Evolutionary conservation across 2,113 vertebrate genomes (phyloP).

Genomic region (Cinclus cinclus): DNA sequence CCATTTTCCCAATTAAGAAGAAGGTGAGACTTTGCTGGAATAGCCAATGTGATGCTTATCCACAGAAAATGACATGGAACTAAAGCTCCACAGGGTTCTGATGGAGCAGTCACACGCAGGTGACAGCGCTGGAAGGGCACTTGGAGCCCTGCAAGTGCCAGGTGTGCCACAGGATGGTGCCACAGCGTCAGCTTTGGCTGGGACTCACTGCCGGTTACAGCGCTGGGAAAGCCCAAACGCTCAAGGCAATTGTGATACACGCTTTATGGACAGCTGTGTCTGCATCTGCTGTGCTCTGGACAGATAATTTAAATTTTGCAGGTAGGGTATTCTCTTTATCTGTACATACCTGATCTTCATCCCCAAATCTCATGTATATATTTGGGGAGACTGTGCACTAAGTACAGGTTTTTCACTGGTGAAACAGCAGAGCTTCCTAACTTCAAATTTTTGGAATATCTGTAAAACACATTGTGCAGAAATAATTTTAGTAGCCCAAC

Average conservation of each 20-base stretch:
- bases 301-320: neutral
- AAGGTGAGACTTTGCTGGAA: neutral
- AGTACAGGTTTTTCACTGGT: accelerated
- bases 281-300: neutral
- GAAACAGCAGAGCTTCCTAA: neutral
- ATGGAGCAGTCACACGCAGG: accelerated
- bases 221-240: accelerated
- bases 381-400: too few relatives aligned
- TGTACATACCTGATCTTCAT: neutral
- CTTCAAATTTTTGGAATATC: neutral
- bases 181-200: neutral
- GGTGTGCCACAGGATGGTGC: neutral
- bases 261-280: accelerated
- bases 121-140: accelerated
- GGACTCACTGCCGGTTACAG: accelerated
- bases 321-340: neutral
- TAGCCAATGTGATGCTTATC: accelerated
- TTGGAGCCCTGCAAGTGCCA: accelerated
- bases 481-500: neutral
- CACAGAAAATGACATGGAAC: accelerated
- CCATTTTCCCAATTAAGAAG: neutral
- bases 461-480: neutral
- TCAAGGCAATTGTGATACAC: too few relatives aligned
- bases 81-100: accelerated
- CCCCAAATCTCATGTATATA: accelerated